A percentile compares a stretch with the other conserved stretches of the same genome.
Evolutionary conservation across 2,113 vertebrate genomes (phyloP).

Genomic region (Stictonetta naevosa): DNA sequence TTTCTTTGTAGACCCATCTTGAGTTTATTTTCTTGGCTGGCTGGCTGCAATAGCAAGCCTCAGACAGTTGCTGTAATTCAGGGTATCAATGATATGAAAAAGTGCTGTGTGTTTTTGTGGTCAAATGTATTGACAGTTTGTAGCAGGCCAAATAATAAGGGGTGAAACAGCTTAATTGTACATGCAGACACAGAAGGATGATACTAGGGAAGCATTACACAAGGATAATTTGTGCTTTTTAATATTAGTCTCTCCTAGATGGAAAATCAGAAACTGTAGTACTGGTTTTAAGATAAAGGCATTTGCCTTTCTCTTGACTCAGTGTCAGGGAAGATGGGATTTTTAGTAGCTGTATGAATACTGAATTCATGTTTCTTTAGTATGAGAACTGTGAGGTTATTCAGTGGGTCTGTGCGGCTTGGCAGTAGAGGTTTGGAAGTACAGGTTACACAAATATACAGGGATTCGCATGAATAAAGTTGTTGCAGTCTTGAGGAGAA

Average conservation of each 20-base stretch:
- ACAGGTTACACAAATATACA: background rate
- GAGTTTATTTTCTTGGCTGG: conserved; percentile 38
- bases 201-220: background rate
- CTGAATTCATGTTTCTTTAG: background rate
- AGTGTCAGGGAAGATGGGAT: background rate
- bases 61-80: conserved; percentile 21
- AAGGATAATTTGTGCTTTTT: background rate
- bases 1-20: conserved; percentile 14
- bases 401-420: background rate
- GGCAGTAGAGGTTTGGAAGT: background rate
- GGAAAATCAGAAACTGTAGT: background rate
- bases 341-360: background rate
- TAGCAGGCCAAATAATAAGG: background rate
- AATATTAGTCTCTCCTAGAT: background rate
- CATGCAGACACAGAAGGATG: background rate
- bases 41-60: conserved; percentile 13
- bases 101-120: conserved; percentile 42
- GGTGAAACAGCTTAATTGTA: conserved; percentile 15
- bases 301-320: background rate
- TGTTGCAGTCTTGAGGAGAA: background rate
- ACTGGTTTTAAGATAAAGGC: background rate
- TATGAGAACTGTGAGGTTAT: background rate
- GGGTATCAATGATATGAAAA: conserved; percentile 25
- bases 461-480: background rate
- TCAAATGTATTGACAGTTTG: conserved; percentile 35